A percentile compares a stretch with the other conserved stretches of the same genome.
phyloP scores from a whole-genome alignment of 2,113 vertebrate genomes.

The human region GRCh38 chr3:72784501-72785000 shows the following conservation, averaged over 20 bases:
- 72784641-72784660: slow-evolving; percentile 45
- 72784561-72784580: slow-evolving; percentile 49
- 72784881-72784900: not conserved
- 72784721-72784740: not conserved
- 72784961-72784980: not conserved
- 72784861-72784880: not conserved
- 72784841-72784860: not conserved
- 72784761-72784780: not conserved
- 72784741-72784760: not conserved
- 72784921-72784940: not conserved
- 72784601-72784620: slow-evolving; percentile 56
- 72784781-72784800: not conserved
- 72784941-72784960: not conserved
- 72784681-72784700: slow-evolving; percentile 19
- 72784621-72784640: slow-evolving; percentile 55
- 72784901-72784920: not conserved
- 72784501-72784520: slow-evolving; percentile 43
- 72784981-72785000: not conserved
- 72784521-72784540: slow-evolving; percentile 64
- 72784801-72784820: not conserved
- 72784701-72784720: slow-evolving; percentile 10
- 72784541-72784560: slow-evolving; percentile 76
- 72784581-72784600: slow-evolving; percentile 53
- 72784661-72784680: slow-evolving; percentile 50
- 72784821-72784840: not conserved